Conservation (phyloP, 1,140 invertebrate genomes). For the Cardiocondyla obscurior region DNA sequence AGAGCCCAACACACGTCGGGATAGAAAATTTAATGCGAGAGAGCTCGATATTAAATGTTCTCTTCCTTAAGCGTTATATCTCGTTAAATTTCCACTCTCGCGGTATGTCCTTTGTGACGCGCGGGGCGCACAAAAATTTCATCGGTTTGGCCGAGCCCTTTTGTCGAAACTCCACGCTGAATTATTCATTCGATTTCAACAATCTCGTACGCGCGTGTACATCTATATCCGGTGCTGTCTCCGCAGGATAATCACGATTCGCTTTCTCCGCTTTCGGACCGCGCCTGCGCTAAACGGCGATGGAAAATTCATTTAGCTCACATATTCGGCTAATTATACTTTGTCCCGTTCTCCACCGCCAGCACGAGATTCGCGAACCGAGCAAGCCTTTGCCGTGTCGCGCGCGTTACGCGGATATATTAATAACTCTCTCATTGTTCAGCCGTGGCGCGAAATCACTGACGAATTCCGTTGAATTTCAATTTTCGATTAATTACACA, state of each 20-base stretch:
- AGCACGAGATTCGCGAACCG: not conserved
- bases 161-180: conserved; percentile 9
- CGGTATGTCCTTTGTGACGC: not conserved
- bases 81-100: not conserved
- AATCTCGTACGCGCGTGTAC: not conserved
- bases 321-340: conserved; percentile 52
- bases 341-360: conserved; percentile 13
- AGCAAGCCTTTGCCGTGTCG: not conserved
- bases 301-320: conserved; percentile 53
- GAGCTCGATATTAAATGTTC: conserved; percentile 9
- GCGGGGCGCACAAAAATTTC: not conserved
- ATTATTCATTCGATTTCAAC: conserved; percentile 30
- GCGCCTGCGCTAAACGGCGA: conserved; percentile 34
- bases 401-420: conserved; percentile 32
- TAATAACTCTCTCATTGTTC: conserved; percentile 49
- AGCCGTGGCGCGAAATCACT: conserved; percentile 5
- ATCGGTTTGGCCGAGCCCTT: not conserved
- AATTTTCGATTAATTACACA: conserved; percentile 48
- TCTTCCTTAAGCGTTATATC: not conserved
- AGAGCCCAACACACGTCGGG: not conserved
- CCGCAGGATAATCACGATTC: conserved; percentile 1
- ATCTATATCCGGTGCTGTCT: not conserved
- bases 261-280: conserved; percentile 16
- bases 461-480: conserved; percentile 46
- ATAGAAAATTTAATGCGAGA: conserved; percentile 12